Evolutionary conservation across 2,113 vertebrate species (phyloP).

Genomic region (Chloebia gouldiae): DNA sequence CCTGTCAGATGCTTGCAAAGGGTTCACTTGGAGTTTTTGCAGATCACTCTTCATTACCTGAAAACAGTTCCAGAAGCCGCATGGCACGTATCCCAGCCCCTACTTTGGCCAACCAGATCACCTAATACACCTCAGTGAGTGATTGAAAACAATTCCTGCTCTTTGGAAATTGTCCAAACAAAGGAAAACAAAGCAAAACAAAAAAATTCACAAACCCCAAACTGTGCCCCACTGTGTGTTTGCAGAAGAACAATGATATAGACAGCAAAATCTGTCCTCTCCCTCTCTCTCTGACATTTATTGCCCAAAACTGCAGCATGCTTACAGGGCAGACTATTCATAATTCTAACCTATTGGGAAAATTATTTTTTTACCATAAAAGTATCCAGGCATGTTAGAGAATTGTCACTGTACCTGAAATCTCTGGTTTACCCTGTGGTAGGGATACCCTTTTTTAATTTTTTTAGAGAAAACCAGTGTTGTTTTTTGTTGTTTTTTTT

Average conservation of each 20-base stretch:
- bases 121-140: neutral
- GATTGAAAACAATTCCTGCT: neutral
- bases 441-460: neutral
- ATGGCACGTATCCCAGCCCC: neutral
- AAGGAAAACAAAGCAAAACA: neutral
- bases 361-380: neutral
- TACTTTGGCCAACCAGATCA: neutral
- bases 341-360: neutral
- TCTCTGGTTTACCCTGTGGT: neutral
- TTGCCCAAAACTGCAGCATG: neutral
- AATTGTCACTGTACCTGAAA: neutral
- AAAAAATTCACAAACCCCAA: neutral
- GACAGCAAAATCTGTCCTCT: neutral
- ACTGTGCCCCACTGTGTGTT: neutral
- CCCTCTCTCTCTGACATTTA: neutral
- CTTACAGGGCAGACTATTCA: neutral
- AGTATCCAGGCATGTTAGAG: neutral
- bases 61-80: neutral
- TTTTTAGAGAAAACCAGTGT: neutral
- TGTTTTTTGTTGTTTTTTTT: neutral
- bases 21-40: constrained; percentile 21
- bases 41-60: constrained; percentile 20
- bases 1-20: neutral
- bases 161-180: neutral
- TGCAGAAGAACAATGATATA: neutral